Evolutionary conservation across 1,140 invertebrate genomes (phyloP).

Genomic region (Nautilus pompilius): DNA sequence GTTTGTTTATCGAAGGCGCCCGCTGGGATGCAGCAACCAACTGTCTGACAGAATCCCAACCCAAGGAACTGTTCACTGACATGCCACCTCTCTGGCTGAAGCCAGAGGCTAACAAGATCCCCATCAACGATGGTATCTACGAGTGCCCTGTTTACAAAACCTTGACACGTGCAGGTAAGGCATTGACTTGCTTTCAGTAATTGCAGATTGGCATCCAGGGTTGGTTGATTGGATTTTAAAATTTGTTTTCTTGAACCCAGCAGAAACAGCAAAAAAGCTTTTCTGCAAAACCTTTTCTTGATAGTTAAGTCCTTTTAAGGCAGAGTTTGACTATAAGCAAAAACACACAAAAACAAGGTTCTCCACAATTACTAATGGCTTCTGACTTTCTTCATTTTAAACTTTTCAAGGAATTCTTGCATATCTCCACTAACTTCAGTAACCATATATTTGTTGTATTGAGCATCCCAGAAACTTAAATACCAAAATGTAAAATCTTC

Average conservation of each 20-base stretch:
- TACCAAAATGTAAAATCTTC: too few species aligned
- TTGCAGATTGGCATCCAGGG: neutral
- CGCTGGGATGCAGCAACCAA: constrained; percentile 47
- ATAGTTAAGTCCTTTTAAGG: neutral
- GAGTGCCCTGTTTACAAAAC: constrained; percentile 58
- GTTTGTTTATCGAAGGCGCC: constrained; percentile 54
- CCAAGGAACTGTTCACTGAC: constrained; percentile 55
- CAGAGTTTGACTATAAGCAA: neutral
- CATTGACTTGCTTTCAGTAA: neutral
- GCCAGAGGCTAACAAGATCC: constrained; percentile 45
- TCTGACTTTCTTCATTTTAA: too few species aligned
- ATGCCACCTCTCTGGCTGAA: constrained; percentile 54
- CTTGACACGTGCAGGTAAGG: constrained; percentile 54
- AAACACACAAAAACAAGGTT: neutral
- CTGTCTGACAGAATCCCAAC: constrained; percentile 48
- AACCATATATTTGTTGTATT: too few species aligned
- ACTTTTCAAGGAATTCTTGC: too few species aligned
- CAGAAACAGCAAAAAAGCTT: too few species aligned
- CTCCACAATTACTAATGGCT: too few species aligned
- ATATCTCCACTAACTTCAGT: too few species aligned
- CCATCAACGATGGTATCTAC: constrained; percentile 43
- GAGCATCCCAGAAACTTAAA: too few species aligned
- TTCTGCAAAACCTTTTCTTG: neutral
- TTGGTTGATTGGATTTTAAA: neutral
- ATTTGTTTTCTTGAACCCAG: too few species aligned